Evolutionary conservation across 92 coral and sea anemone species (phyloP).

Genomic region (Siderastrea radians): DNA sequence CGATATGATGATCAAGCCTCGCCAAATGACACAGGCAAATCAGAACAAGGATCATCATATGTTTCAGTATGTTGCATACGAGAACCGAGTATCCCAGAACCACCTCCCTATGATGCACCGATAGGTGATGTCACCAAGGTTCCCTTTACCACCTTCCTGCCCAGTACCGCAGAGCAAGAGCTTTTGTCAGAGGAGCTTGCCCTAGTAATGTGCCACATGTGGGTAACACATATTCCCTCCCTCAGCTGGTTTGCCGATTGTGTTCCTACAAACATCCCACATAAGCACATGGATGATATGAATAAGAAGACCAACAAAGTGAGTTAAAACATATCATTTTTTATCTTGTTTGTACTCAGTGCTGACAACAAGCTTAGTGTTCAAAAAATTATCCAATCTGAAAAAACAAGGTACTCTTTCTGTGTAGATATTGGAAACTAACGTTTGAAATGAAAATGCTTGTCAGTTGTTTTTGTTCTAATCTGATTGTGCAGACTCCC

Average conservation of each 20-base stretch:
- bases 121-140: conserved; percentile 20
- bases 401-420: no score
- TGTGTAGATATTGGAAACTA: no score
- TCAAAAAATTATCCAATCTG: no score
- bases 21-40: conserved; percentile 57
- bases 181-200: conserved; percentile 25
- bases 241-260: conserved; percentile 39
- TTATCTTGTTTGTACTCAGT: no score
- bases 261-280: conserved; percentile 29
- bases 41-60: conserved; percentile 69
- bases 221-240: conserved; percentile 50
- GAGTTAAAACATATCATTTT: background rate
- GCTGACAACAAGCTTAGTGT: no score
- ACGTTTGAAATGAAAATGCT: no score
- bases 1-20: conserved; percentile 47
- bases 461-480: no score
- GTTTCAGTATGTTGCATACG: conserved; percentile 55
- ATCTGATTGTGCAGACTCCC: no score
- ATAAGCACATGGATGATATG: conserved; percentile 44
- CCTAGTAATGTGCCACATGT: conserved; percentile 10
- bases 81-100: conserved; percentile 57
- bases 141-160: conserved; percentile 63
- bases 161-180: conserved; percentile 48
- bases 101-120: conserved; percentile 50
- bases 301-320: conserved; percentile 46